These are phyloP conservation scores for Drosophila quadrilineata DNA, from an alignment of 1,140 invertebrate species.

Conservation along the genomic window DNA sequence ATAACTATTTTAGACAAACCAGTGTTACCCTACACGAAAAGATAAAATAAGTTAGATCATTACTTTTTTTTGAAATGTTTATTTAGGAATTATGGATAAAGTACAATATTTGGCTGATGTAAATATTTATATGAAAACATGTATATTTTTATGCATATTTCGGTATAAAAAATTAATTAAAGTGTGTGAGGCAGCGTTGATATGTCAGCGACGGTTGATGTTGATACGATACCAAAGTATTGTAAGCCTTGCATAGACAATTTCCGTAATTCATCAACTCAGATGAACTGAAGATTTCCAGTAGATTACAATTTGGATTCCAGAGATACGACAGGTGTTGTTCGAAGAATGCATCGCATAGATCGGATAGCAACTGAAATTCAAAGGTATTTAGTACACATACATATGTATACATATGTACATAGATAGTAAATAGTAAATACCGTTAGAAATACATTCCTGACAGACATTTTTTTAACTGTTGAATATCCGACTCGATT, in stretches of 20 bases:
- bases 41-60: too few relatives aligned
- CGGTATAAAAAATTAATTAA: slow-evolving; percentile 2
- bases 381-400: neutral
- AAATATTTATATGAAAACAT: too few relatives aligned
- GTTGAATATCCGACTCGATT: neutral
- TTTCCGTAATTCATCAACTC: neutral
- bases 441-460: slow-evolving; percentile 11
- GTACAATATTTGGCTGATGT: too few relatives aligned
- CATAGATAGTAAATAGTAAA: neutral
- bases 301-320: slow-evolving; percentile 23
- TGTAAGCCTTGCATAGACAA: neutral
- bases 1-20: too few relatives aligned
- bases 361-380: slow-evolving; percentile 34
- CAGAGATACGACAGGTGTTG: slow-evolving; percentile 12
- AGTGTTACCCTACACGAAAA: too few relatives aligned
- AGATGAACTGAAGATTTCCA: slow-evolving; percentile 15
- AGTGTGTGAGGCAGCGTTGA: slow-evolving; percentile 11
- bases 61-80: too few relatives aligned
- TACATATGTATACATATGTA: neutral
- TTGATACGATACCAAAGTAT: neutral
- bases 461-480: neutral
- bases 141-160: too few relatives aligned
- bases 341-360: slow-evolving; percentile 22
- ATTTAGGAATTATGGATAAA: too few relatives aligned
- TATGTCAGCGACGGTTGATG: neutral